Evolutionary conservation across 2,797 vertebrate species (phyloP).

Genomic region (Myotis vivesi): DNA sequence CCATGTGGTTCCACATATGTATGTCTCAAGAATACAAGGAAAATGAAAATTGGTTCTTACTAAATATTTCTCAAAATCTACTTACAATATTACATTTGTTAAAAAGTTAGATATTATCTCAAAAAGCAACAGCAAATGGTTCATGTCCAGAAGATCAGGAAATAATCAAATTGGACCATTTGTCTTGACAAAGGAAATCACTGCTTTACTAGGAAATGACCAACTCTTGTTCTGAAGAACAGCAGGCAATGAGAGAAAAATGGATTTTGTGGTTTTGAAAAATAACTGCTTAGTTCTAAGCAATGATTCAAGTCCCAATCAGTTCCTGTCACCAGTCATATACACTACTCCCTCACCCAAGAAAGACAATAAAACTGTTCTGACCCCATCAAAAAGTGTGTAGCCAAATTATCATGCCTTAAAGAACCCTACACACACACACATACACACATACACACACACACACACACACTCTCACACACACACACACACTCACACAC

Average conservation of each 20-base stretch:
- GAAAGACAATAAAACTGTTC: background rate
- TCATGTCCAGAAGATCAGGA: background rate
- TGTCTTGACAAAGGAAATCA: conserved; percentile 13
- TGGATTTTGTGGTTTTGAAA: background rate
- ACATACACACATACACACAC: background rate
- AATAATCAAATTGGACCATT: background rate
- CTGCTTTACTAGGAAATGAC: conserved; percentile 18
- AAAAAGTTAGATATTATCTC: background rate
- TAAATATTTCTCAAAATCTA: conserved; percentile 10
- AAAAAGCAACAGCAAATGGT: background rate
- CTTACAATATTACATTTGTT: background rate
- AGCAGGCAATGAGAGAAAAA: conserved; percentile 1
- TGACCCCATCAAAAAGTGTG: background rate
- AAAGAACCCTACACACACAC: background rate
- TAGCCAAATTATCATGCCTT: background rate
- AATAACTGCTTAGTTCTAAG: background rate
- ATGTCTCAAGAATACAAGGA: background rate
- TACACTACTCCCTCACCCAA: background rate
- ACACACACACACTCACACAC: background rate
- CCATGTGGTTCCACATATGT: background rate
- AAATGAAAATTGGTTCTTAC: background rate
- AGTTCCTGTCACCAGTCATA: background rate
- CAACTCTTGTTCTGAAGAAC: conserved; percentile 55
- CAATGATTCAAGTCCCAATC: background rate
- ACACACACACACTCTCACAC: background rate